These are phyloP conservation scores for Toxostoma redivivum DNA, from an alignment of 2,113 vertebrate species.

Conservation along the genomic window DNA sequence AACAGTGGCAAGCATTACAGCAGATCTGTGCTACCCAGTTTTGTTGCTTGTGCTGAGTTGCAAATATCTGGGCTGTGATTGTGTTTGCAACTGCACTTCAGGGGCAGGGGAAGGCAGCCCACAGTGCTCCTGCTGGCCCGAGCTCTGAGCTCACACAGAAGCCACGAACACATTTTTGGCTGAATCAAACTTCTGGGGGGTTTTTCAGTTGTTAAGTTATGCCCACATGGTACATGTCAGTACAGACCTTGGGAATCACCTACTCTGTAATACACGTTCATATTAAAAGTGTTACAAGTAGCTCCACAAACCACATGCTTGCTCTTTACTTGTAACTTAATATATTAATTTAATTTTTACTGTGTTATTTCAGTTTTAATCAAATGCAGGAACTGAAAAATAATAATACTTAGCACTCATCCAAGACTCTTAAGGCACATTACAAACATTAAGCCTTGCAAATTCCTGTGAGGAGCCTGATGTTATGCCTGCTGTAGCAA, in stretches of 20 bases:
- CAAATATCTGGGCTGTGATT: background rate
- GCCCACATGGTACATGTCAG: background rate
- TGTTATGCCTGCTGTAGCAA: background rate
- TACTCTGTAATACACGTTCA: background rate
- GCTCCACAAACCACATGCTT: slow-evolving; percentile 23
- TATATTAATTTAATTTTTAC: slow-evolving; percentile 54
- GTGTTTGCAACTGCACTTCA: background rate
- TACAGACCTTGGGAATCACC: slow-evolving; percentile 16
- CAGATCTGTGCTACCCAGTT: background rate
- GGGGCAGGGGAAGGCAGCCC: background rate
- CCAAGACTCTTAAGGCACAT: slow-evolving; percentile 20
- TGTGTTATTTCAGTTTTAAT: slow-evolving; percentile 46
- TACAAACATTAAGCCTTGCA: slow-evolving; percentile 1
- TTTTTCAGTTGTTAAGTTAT: background rate
- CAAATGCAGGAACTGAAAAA: slow-evolving; percentile 49
- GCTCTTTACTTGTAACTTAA: slow-evolving; percentile 42
- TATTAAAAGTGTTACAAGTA: slow-evolving; percentile 16
- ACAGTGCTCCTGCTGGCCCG: background rate
- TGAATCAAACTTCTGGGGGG: background rate
- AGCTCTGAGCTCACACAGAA: background rate
- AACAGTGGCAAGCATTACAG: background rate
- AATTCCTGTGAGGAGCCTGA: slow-evolving; percentile 12
- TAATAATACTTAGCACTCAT: slow-evolving; percentile 55
- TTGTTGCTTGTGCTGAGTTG: background rate
- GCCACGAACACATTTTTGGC: background rate